These are phyloP conservation scores for Bombylius major DNA, from an alignment of 2,888 invertebrate genomes.

Conservation along the genomic window DNA sequence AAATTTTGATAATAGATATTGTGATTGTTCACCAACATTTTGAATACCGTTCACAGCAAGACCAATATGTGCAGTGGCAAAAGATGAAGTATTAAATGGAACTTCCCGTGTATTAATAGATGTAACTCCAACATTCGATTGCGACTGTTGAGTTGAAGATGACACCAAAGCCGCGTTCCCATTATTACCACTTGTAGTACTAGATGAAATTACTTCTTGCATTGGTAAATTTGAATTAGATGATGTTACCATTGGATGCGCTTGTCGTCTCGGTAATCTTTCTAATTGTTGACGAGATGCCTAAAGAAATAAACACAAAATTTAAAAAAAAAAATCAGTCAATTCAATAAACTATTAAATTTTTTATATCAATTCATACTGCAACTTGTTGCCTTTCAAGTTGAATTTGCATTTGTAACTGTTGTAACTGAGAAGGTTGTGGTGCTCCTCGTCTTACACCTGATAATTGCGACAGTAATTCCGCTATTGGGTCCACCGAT, in stretches of 20 bases:
- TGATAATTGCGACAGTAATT: conserved; percentile 87
- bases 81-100: conserved; percentile 22
- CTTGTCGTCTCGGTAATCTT: conserved; percentile 71
- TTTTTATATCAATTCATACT: conserved; percentile 27
- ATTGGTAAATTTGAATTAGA: conserved; percentile 44
- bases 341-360: not conserved
- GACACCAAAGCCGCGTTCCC: conserved; percentile 20
- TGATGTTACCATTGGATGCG: conserved; percentile 51
- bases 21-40: conserved; percentile 25
- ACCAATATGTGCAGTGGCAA: conserved; percentile 22
- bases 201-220: conserved; percentile 36
- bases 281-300: conserved; percentile 81
- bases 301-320: conserved; percentile 28
- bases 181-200: conserved; percentile 27
- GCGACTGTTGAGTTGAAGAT: conserved; percentile 29
- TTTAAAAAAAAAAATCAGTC: not conserved
- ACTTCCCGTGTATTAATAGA: conserved; percentile 35
- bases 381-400: conserved; percentile 78
- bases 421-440: conserved; percentile 72
- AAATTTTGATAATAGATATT: conserved; percentile 38
- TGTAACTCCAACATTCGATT: conserved; percentile 31
- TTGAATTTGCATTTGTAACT: conserved; percentile 91
- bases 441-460: conserved; percentile 63
- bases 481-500: conserved; percentile 92
- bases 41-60: conserved; percentile 16